Evolutionary conservation across 2,888 invertebrate species (phyloP).

Genomic region (Ormyrus labotus): DNA sequence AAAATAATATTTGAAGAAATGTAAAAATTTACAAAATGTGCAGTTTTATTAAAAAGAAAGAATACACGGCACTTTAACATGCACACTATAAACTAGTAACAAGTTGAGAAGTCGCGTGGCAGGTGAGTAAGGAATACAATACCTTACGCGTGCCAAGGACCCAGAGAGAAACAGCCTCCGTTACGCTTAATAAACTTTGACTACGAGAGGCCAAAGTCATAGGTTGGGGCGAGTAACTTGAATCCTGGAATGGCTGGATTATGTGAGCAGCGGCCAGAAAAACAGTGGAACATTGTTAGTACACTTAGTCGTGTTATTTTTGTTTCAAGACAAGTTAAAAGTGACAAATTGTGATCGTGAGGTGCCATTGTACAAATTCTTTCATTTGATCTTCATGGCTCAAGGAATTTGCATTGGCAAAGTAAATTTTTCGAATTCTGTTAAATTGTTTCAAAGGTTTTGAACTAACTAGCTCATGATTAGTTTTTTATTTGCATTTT

Average conservation of each 20-base stretch:
- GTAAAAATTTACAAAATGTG: conserved; percentile 2
- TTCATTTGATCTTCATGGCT: neutral
- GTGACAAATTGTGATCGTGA: conserved; percentile 46
- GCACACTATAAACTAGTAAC: conserved; percentile 32
- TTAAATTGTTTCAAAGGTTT: too few species aligned
- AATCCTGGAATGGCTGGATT: conserved; percentile 79
- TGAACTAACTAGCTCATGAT: too few species aligned
- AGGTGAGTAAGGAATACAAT: conserved; percentile 75
- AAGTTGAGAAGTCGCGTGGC: conserved; percentile 60
- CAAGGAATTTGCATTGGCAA: too few species aligned
- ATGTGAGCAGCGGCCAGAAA: conserved; percentile 68
- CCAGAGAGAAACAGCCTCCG: conserved; percentile 96
- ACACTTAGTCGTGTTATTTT: conserved; percentile 31
- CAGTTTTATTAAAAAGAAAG: conserved; percentile 25
- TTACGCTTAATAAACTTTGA: conserved; percentile 92
- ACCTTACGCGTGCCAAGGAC: conserved; percentile 96
- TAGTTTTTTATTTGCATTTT: too few species aligned
- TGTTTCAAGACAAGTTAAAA: conserved; percentile 34
- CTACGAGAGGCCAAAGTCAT: conserved; percentile 73
- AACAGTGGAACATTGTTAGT: conserved; percentile 57
- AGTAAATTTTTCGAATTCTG: too few species aligned
- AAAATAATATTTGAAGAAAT: too few species aligned
- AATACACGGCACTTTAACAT: conserved; percentile 38
- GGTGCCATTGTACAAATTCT: conserved; percentile 22
- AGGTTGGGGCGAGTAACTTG: conserved; percentile 82